Evolutionary conservation across 2,888 invertebrate genomes (phyloP).

Genomic region (Polyommatus iphigenia): DNA sequence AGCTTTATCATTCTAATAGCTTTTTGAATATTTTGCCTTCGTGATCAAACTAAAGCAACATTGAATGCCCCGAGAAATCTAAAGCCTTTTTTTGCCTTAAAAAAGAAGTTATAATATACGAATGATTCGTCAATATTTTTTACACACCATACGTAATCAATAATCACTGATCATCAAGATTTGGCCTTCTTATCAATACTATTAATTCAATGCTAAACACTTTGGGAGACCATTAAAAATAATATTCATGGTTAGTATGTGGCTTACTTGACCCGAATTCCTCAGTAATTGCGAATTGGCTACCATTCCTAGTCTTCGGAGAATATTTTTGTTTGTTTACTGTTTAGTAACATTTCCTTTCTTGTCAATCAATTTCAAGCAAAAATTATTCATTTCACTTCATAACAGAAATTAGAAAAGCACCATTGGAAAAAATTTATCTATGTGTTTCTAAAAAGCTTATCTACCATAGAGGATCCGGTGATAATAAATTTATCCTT

Average conservation of each 20-base stretch:
- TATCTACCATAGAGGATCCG: too few relatives aligned
- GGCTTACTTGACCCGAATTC: constrained; percentile 16
- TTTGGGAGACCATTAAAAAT: constrained; percentile 11
- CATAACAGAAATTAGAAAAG: too few relatives aligned
- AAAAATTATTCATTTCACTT: too few relatives aligned
- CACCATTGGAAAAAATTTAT: too few relatives aligned
- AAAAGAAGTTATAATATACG: too few relatives aligned
- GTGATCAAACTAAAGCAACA: neutral
- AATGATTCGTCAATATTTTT: too few relatives aligned
- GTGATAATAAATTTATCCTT: too few relatives aligned
- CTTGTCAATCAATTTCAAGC: too few relatives aligned
- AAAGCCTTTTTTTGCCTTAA: too few relatives aligned
- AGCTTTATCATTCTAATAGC: neutral
- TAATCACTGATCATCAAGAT: neutral
- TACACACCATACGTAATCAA: neutral
- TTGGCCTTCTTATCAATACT: neutral
- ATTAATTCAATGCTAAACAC: neutral
- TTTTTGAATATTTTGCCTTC: neutral
- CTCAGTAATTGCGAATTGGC: constrained; percentile 1
- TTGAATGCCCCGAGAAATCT: too few relatives aligned
- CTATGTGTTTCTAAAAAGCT: too few relatives aligned
- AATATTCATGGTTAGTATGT: constrained; percentile 18
- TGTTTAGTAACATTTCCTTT: neutral
- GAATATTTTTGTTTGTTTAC: neutral
- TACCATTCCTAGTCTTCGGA: neutral